phyloP scores from a whole-genome alignment of 2,888 invertebrate genomes.

The Drosophila affinis region DNA sequence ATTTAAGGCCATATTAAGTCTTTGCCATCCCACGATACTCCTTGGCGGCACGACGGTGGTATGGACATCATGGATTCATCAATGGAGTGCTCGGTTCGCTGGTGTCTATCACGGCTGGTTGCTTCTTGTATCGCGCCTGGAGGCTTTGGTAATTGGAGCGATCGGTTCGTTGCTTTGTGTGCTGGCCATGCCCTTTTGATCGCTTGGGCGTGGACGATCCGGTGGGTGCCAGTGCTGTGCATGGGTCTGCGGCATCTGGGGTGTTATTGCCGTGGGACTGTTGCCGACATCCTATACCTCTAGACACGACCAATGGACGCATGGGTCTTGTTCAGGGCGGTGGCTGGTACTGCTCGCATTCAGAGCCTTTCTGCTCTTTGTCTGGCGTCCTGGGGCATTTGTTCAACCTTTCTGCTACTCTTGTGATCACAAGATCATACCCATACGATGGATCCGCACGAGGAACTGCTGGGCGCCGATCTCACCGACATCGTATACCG shows the following conservation, averaged over 20 bases:
- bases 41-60: constrained; percentile 87
- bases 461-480: constrained; percentile 95
- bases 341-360: constrained; percentile 93
- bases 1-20: neutral
- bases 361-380: constrained; percentile 90
- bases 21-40: constrained; percentile 85
- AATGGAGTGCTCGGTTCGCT: constrained; percentile 94
- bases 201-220: constrained; percentile 91
- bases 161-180: constrained; percentile 91
- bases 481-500: constrained; percentile 92
- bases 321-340: constrained; percentile 92
- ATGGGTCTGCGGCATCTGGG: constrained; percentile 92
- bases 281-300: constrained; percentile 92
- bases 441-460: constrained; percentile 94
- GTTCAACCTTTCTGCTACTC: constrained; percentile 89
- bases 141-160: constrained; percentile 91
- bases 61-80: constrained; percentile 93
- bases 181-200: constrained; percentile 90
- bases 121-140: constrained; percentile 94
- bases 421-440: constrained; percentile 90
- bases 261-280: constrained; percentile 90
- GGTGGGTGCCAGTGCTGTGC: constrained; percentile 95
- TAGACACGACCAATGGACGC: constrained; percentile 91
- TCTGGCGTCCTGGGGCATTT: constrained; percentile 89
- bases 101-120: constrained; percentile 94